Evolutionary conservation across 2,113 vertebrate genomes (phyloP).

Genomic region (Tretioscincus oriximinensis): DNA sequence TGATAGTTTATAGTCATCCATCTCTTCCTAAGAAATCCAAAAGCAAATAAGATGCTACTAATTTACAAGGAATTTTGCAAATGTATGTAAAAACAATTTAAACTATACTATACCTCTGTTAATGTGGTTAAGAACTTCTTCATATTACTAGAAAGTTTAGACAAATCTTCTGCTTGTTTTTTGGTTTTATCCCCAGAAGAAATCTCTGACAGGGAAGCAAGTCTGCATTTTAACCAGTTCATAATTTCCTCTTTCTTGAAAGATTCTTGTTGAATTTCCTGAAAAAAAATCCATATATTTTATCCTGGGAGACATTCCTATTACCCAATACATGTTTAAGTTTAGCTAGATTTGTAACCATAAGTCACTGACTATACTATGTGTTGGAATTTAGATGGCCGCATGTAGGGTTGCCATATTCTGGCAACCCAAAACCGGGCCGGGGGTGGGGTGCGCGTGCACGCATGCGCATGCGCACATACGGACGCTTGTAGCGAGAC

Average conservation of each 20-base stretch:
- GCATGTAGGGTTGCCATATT: too few relatives aligned
- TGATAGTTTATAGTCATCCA: not conserved
- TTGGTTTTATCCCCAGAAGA: slow-evolving; percentile 81
- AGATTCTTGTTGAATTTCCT: slow-evolving; percentile 78
- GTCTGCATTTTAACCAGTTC: slow-evolving; percentile 84
- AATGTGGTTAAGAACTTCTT: slow-evolving; percentile 75
- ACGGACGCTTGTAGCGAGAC: too few relatives aligned
- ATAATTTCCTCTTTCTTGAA: slow-evolving; percentile 78
- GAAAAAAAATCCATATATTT: slow-evolving; percentile 23
- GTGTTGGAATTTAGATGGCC: too few relatives aligned
- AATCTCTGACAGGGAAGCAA: slow-evolving; percentile 77
- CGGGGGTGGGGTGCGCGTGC: too few relatives aligned
- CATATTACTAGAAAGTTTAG: slow-evolving; percentile 80
- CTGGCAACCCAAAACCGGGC: too few relatives aligned
- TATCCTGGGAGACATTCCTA: not conserved
- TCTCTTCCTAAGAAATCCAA: not conserved
- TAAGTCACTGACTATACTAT: too few relatives aligned
- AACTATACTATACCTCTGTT: slow-evolving; percentile 77
- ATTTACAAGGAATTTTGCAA: not conserved
- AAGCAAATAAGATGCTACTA: slow-evolving; percentile 23
- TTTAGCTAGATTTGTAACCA: not conserved
- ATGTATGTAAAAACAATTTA: not conserved
- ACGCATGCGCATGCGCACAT: too few relatives aligned
- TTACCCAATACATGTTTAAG: too few relatives aligned
- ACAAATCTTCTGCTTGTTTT: slow-evolving; percentile 79